Base-by-base conservation (phyloP, 2,888 invertebrate species). In the Cinara cedri region DNA sequence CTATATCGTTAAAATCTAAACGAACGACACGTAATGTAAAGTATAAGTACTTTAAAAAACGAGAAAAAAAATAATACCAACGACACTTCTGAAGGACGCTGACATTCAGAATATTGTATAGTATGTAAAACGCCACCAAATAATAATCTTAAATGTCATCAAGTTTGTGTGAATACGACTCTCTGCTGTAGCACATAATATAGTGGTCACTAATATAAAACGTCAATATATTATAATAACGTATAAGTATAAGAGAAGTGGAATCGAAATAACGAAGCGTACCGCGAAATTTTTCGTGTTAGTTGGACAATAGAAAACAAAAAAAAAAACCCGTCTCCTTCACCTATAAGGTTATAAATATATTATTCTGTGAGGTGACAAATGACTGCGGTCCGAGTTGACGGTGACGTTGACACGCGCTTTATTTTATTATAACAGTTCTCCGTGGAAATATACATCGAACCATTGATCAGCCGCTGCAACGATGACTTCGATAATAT, bases 241-340 rank as follows among this genome's bases (percentile, higher is more conserved):
- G n/a, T n/a, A n/a, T n/a, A n/a, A n/a, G n/a, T 57, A 62, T 62
- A 42, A 62, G 34, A 70, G 54, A 54, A 19, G 54, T 19, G 3
- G 54, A 13, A 68, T 54, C 10, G 19, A 34, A 51, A 68, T 9
- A 42, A 21, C 24, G 24, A 70, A 19, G 19, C 42, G 19, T 34
- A 70, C 19, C 11, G 10, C 54, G 54, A 54, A 8, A 14, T 19
- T 63, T 19, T 54, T 14, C 34, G 14, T 68, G 66, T 68, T n/a
- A 6, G n/a, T 68, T 49, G 14, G 24, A 21, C 14, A 6, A 34
- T 6, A 6, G 6, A 34, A 34, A 34, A 34, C 3, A 34, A 34
- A 51, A 54, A 70, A 54, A 70, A 70, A 70, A 70, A 70, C 70
- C 51, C 19, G 68, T 70, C 54, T 54, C 34, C 3, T 70, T 54